phyloP scores from a whole-genome alignment of 2,797 vertebrate species.

The Mycteria americana region DNA sequence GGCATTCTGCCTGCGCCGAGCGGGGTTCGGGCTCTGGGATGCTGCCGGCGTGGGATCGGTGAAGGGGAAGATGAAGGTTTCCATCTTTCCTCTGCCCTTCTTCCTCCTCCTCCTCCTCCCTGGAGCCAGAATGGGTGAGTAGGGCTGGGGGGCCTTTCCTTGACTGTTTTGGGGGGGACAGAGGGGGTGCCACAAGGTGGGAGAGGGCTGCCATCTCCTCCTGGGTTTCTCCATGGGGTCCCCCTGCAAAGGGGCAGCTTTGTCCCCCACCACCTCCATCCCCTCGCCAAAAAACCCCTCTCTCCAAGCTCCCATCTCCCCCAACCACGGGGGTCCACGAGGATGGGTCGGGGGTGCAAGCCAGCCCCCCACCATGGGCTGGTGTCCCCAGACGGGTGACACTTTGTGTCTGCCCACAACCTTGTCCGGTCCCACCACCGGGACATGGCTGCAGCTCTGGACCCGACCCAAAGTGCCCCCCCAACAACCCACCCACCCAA shows the following conservation, averaged over 20 bases:
- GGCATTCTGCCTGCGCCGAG: not conserved
- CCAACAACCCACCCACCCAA: not conserved
- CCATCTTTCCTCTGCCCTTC: not conserved
- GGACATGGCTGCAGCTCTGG: not conserved
- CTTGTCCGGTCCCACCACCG: not conserved
- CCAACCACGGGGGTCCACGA: not conserved
- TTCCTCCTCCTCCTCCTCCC: not conserved
- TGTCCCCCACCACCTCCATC: no score
- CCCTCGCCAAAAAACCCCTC: no score
- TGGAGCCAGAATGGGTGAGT: not conserved
- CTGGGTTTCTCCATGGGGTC: no score
- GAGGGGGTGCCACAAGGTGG: no score
- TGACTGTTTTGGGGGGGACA: not conserved
- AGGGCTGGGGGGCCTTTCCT: not conserved
- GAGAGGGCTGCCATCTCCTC: no score
- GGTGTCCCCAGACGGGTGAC: no score
- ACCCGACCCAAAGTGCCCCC: not conserved
- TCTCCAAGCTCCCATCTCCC: no score
- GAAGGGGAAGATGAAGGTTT: not conserved
- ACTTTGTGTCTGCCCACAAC: not conserved
- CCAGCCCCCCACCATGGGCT: no score
- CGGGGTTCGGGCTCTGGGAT: no score
- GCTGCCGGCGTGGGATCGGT: no score
- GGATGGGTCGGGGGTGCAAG: not conserved
- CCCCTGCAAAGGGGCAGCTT: no score